phyloP scores from a whole-genome alignment of 2,888 invertebrate species.

The Cerastoderma edule region DNA sequence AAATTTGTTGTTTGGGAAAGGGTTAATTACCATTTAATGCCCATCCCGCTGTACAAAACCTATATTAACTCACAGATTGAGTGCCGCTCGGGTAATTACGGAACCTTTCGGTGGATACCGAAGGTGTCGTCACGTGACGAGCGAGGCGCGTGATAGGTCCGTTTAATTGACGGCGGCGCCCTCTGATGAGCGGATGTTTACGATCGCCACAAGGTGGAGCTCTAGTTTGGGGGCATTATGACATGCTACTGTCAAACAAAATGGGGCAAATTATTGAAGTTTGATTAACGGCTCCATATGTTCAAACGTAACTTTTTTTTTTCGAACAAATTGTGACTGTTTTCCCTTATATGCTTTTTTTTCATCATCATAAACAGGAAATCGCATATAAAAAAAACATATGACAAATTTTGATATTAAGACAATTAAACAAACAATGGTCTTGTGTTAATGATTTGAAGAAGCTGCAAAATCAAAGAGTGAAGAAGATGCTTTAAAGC shows the following conservation, averaged over 20 bases:
- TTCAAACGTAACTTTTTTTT: slow-evolving; percentile 4
- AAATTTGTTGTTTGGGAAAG: no score
- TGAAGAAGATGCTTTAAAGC: no score
- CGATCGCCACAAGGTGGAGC: slow-evolving; percentile 41
- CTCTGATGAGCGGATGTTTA: slow-evolving; percentile 48
- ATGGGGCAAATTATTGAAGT: slow-evolving; percentile 20
- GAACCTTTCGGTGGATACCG: slow-evolving; percentile 42
- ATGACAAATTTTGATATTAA: no score
- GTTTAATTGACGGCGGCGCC: slow-evolving; percentile 50
- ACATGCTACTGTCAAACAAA: slow-evolving; percentile 45
- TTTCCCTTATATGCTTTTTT: no score
- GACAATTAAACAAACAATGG: no score
- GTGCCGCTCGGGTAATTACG: slow-evolving; percentile 53
- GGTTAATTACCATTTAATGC: slow-evolving; percentile 38
- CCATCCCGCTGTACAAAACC: slow-evolving; percentile 22
- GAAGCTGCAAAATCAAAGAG: no score
- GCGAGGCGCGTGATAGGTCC: slow-evolving; percentile 55
- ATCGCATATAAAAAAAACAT: no score
- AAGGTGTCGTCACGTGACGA: slow-evolving; percentile 40
- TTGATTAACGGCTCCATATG: slow-evolving; percentile 25
- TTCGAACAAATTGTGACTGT: no score
- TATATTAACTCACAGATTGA: slow-evolving; percentile 43
- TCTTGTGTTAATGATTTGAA: no score
- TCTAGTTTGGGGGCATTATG: slow-evolving; percentile 45
- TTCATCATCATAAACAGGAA: no score